These are phyloP conservation scores for Podarcis cretensis DNA, from an alignment of 2,113 vertebrate species.

Conservation along the genomic window DNA sequence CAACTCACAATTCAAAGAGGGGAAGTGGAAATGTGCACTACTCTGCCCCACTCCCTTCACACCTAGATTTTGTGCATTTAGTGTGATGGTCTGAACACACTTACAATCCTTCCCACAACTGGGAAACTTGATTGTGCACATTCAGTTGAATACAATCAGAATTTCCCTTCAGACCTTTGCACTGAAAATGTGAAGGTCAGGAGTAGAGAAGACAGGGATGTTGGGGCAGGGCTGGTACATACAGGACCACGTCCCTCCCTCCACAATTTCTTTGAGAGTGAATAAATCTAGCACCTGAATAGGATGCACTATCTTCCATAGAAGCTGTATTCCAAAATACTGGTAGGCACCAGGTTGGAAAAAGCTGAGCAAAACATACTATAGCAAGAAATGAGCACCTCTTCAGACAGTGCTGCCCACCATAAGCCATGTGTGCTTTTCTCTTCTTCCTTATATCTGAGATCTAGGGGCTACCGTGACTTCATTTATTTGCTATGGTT, in stretches of 20 bases:
- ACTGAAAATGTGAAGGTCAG: neutral
- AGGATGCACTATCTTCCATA: neutral
- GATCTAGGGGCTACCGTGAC: neutral
- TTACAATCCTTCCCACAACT: too few relatives aligned
- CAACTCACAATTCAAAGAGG: neutral
- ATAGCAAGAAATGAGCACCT: neutral
- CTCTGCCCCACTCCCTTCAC: too few relatives aligned
- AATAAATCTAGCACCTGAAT: neutral
- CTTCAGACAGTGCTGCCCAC: neutral
- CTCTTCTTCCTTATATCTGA: neutral
- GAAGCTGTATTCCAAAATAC: neutral
- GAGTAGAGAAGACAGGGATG: too few relatives aligned
- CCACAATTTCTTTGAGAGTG: neutral
- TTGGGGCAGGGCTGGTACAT: neutral
- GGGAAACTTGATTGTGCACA: neutral
- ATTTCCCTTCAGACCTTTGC: neutral
- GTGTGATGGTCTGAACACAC: too few relatives aligned
- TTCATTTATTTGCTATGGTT: slow-evolving; percentile 22
- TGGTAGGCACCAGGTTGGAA: neutral
- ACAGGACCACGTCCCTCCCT: neutral
- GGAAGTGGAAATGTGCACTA: too few relatives aligned
- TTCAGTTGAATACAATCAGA: neutral
- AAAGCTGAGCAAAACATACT: neutral
- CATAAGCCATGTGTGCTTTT: neutral
- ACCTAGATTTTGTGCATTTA: too few relatives aligned